Percentiles rank a stretch among this genome's conserved stretches.
Conservation (phyloP, 2,113 vertebrate genomes). For the Carassius carassius region DNA sequence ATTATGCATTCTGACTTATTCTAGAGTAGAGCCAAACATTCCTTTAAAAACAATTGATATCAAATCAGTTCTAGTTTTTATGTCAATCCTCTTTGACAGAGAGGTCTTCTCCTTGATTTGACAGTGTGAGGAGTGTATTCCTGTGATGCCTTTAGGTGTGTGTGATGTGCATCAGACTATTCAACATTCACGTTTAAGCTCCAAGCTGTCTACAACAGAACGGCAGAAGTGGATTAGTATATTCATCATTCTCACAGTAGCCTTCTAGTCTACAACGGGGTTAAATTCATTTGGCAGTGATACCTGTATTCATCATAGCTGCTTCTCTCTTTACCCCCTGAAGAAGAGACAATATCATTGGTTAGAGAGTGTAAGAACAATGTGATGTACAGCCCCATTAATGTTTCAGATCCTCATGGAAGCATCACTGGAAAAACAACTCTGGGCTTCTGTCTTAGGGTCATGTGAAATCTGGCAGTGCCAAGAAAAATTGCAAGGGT, state of each 20-base stretch:
- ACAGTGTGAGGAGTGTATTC: not conserved
- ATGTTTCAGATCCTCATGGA: slow-evolving; percentile 3
- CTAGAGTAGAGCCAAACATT: not conserved
- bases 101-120: slow-evolving; percentile 51
- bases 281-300: slow-evolving; percentile 51
- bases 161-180: slow-evolving; percentile 33
- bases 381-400: slow-evolving; percentile 40
- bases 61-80: not conserved
- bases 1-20: not conserved
- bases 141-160: slow-evolving; percentile 21
- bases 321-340: slow-evolving; percentile 85
- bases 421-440: slow-evolving; percentile 6
- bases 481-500: not conserved
- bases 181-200: slow-evolving; percentile 36
- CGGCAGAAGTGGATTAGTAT: slow-evolving; percentile 43
- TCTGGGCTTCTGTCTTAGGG: slow-evolving; percentile 14
- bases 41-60: not conserved
- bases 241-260: slow-evolving; percentile 14
- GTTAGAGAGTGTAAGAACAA: slow-evolving; percentile 59
- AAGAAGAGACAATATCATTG: slow-evolving; percentile 69
- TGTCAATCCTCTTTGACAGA: not conserved
- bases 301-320: slow-evolving; percentile 97
- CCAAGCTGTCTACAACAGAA: slow-evolving; percentile 40
- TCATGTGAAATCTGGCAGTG: not conserved
- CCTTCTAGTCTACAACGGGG: slow-evolving; percentile 46